Base-by-base conservation (phyloP, 1,140 invertebrate genomes). In the Pseudomyrmex gracilis region DNA sequence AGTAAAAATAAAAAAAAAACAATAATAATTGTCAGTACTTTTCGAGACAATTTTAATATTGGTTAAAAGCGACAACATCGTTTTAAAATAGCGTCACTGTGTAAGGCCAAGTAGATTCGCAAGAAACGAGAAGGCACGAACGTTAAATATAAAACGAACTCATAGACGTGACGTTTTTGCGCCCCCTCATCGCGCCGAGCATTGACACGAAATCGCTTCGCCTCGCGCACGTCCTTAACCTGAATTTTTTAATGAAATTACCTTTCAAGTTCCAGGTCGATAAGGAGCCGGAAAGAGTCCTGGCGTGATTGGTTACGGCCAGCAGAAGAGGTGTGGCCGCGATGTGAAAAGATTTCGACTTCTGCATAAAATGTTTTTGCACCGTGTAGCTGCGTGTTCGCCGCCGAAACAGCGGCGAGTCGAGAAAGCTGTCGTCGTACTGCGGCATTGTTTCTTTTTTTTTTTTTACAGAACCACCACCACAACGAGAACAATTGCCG, bases 381-480 rank as follows among this genome's bases (percentile, higher is more conserved):
- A 94, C 90, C 74, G 93, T 92, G 82, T 94, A 94, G 77, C 93
- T 94, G 55, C 92, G 93, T n/a, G 92, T 92, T n/a, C 94, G 93
- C 60, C 93, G 92, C 64, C 93, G 91, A 85, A 94, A 94, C 57
- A 93, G 85, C 73, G 93, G 93, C 82, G 93, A 94, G 68, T 93
- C 91, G 34, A 93, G 90, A 73, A 94, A 93, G 13, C 90, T 91
- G 58, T 94, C 94, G 89, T 94, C 94, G 92, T 93, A 94, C 55
- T 94, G 93, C 60, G 94, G 93, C 94, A 94, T 94, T n/a, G n/a
- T n/a, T n/a, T n/a, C n/a, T n/a, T n/a, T n/a, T n/a, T n/a, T 77
- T 88, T 60, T 60, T 13, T 9, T 24, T 61, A 45, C 17, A 24
- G 64, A 2, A 3, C 24, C 34, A 64, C 22, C 4, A n/a, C n/a